These are phyloP conservation scores for Procambarus clarkii DNA, from an alignment of 1,140 invertebrate genomes.

Conservation along the genomic window DNA sequence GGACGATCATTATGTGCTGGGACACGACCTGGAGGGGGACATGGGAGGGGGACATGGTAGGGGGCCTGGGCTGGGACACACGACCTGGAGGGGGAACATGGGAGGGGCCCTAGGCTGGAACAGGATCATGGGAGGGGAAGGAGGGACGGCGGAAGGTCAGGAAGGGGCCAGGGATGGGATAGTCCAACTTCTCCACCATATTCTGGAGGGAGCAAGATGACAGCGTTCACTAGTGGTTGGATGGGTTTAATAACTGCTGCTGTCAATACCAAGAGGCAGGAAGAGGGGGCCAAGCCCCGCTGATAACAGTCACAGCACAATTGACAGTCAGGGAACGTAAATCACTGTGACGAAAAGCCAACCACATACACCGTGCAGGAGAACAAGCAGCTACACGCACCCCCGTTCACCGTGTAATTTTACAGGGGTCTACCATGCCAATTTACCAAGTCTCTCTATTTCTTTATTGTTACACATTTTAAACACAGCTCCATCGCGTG, in stretches of 20 bases:
- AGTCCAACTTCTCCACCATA: no score
- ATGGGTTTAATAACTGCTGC: background rate
- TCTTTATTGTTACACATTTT: background rate
- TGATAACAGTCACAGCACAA: background rate
- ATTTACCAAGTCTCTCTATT: background rate
- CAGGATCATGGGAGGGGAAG: no score
- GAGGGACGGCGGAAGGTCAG: no score
- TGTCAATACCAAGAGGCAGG: slow-evolving; percentile 2
- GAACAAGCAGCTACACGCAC: background rate
- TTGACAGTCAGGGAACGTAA: background rate
- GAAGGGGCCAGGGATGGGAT: no score
- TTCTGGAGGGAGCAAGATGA: background rate
- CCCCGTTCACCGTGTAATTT: background rate
- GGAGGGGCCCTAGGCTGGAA: no score
- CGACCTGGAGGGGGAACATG: no score
- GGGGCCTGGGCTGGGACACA: no score
- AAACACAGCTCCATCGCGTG: background rate
- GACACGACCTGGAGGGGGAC: no score
- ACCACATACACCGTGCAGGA: background rate
- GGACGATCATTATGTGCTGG: no score
- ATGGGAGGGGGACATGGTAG: no score
- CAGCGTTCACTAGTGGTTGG: background rate
- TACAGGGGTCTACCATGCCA: background rate
- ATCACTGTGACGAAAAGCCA: background rate
- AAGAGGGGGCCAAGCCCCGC: background rate